Evolutionary conservation across 2,888 invertebrate genomes (phyloP), one percentile per base, ranked within the genome.

Genomic region (Polylopha cassiicola): DNA sequence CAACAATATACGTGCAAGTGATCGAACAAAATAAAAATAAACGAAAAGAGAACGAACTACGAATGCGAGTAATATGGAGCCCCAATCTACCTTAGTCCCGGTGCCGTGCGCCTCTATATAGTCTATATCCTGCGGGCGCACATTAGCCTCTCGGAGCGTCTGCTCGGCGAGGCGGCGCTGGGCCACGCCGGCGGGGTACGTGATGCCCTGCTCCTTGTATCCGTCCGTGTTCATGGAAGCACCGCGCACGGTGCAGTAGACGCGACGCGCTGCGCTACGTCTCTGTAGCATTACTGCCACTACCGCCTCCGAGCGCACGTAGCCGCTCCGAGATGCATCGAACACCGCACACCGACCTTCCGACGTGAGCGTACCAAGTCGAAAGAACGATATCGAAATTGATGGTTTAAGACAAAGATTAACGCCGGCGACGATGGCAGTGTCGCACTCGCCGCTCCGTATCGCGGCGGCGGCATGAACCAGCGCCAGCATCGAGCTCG

Each of bases 21-120:
- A 24, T 31, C 8, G 26, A 17, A 11, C 27, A 34, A 3, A 16
- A 16, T 2, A 24, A 18, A 5, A 23, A 28, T 21, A 31, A n/a
- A n/a, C n/a, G 31, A 9, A 6, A 14, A n/a, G 5, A 20, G 16
- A 14, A 13, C 26, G 16, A 30, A 8, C 16, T 10, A 27, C 8
- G 16, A 8, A 9, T 17, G 7, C 16, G 4, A 1, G 7, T 26
- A 5, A 17, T 8, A n/a, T 20, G 11, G 0, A 18, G 9, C 29
- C 10, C 5, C 4, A 4, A 5, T 24, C 24, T 48, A 90, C 92
- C 87, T 98, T 98, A 5, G 99, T 99, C 42, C 99, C 99, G 10
- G 99, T 99, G 37, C 99, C 99, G 78, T 99, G 99, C 33, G 98
- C 97, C 80, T 99, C 99, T 1, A 99, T 93, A 74, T 98, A 99